These are phyloP conservation scores for Lasioglossum lativentre DNA, from an alignment of 2,888 invertebrate genomes.

Conservation along the genomic window DNA sequence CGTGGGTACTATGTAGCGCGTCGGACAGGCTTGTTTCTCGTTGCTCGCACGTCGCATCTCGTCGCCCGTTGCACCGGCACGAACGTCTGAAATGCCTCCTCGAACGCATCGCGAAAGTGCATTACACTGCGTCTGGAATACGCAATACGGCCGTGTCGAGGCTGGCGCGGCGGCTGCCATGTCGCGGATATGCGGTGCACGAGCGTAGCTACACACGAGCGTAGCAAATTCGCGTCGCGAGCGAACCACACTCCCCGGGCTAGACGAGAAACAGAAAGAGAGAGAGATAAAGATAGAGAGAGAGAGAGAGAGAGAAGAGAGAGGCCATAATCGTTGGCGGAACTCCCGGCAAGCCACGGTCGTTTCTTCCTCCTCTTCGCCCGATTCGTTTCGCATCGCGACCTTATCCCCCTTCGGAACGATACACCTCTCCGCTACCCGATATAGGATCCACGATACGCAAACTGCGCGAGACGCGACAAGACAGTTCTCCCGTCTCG, in stretches of 20 bases:
- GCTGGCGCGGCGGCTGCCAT: background rate
- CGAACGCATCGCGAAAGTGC: constrained; percentile 64
- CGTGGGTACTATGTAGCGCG: background rate
- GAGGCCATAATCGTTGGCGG: constrained; percentile 61
- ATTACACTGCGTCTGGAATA: constrained; percentile 64
- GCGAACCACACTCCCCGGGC: constrained; percentile 44
- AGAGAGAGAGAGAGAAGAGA: background rate
- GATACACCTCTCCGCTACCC: constrained; percentile 1
- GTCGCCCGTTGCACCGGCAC: constrained; percentile 12
- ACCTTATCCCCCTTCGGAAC: constrained; percentile 2
- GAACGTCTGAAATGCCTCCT: constrained; percentile 44
- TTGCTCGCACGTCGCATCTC: constrained; percentile 36
- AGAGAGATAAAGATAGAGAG: background rate
- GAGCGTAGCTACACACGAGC: constrained; percentile 28
- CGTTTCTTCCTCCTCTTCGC: background rate
- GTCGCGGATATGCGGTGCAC: constrained; percentile 12
- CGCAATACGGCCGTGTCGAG: constrained; percentile 49
- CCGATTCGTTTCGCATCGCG: constrained; percentile 20
- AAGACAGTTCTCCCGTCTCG: background rate
- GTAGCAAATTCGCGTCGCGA: constrained; percentile 61
- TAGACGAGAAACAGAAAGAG: constrained; percentile 26
- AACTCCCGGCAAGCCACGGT: constrained; percentile 35
- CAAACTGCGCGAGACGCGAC: background rate
- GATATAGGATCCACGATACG: constrained; percentile 8
- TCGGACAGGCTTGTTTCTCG: constrained; percentile 39